Percentiles rank a stretch among this genome's conserved stretches.
Evolutionary conservation across 2,113 vertebrate species (phyloP).

Genomic region (Syngnathus typhle): DNA sequence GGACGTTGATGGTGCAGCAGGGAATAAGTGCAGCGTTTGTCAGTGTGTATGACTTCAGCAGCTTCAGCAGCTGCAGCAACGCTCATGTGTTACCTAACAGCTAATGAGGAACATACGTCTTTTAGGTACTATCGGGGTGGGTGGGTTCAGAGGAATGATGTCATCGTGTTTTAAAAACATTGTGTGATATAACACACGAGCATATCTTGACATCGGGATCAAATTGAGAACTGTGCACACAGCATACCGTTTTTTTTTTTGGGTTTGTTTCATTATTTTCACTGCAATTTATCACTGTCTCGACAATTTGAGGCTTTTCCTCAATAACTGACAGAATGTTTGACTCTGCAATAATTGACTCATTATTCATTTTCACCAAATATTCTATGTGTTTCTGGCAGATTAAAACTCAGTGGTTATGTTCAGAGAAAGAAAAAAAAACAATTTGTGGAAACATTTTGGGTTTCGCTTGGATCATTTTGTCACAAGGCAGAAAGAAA

Average conservation of each 20-base stretch:
- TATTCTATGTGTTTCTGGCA: neutral
- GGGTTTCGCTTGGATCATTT: too few relatives aligned
- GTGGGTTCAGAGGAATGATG: constrained; percentile 22
- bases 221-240: constrained; percentile 1
- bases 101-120: constrained; percentile 65
- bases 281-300: neutral
- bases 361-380: too few relatives aligned
- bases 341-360: neutral
- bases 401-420: neutral
- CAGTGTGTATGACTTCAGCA: constrained; percentile 52
- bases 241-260: neutral
- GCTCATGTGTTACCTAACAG: constrained; percentile 59
- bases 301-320: neutral
- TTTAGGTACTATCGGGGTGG: constrained; percentile 24
- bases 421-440: neutral
- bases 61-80: constrained; percentile 47
- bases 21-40: constrained; percentile 3
- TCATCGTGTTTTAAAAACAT: constrained; percentile 30
- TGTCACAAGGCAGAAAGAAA: too few relatives aligned
- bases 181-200: neutral
- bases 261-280: neutral
- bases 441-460: too few relatives aligned
- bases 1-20: constrained; percentile 11
- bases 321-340: neutral
- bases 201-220: constrained; percentile 1